Conservation (phyloP, 1,140 invertebrate species). For the Octopus bimaculoides region DNA sequence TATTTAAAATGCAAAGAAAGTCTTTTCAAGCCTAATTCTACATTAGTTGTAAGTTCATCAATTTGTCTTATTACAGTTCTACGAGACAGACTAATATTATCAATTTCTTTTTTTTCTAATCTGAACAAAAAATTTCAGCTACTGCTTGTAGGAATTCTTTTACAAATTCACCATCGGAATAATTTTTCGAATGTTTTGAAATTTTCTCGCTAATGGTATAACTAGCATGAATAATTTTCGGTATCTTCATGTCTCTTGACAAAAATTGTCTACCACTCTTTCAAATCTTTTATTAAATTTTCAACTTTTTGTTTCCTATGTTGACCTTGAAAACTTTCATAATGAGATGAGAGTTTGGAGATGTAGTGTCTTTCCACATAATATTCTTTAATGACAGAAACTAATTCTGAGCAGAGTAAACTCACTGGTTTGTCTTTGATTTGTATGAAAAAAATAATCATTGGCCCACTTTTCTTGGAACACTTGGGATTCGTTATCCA, state of each 20-base stretch:
- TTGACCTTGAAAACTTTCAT: slow-evolving; percentile 1
- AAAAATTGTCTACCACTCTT: background rate
- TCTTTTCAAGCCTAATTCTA: too few species aligned
- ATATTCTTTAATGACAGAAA: slow-evolving; percentile 5
- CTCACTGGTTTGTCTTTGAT: background rate
- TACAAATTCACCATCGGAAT: slow-evolving; percentile 1
- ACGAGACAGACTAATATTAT: slow-evolving; percentile 5
- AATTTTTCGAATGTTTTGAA: background rate
- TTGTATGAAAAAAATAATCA: slow-evolving; percentile 8
- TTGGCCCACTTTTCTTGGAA: slow-evolving; percentile 7
- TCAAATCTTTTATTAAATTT: background rate
- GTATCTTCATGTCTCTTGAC: slow-evolving; percentile 1
- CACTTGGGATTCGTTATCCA: background rate
- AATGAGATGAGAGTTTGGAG: background rate
- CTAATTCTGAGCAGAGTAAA: slow-evolving; percentile 4
- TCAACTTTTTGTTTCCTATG: background rate
- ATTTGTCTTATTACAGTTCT: slow-evolving; percentile 4
- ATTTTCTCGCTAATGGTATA: slow-evolving; percentile 8
- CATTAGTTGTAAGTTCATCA: background rate
- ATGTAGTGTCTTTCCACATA: slow-evolving; percentile 1
- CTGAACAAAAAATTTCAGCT: background rate
- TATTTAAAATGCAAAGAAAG: background rate
- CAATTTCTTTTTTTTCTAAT: slow-evolving; percentile 5
- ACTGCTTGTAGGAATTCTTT: slow-evolving; percentile 1
- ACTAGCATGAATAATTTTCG: background rate